Percentiles rank a stretch among this genome's conserved stretches.
phyloP scores from a whole-genome alignment of 2,113 vertebrate species.

The Struthidea cinerea region DNA sequence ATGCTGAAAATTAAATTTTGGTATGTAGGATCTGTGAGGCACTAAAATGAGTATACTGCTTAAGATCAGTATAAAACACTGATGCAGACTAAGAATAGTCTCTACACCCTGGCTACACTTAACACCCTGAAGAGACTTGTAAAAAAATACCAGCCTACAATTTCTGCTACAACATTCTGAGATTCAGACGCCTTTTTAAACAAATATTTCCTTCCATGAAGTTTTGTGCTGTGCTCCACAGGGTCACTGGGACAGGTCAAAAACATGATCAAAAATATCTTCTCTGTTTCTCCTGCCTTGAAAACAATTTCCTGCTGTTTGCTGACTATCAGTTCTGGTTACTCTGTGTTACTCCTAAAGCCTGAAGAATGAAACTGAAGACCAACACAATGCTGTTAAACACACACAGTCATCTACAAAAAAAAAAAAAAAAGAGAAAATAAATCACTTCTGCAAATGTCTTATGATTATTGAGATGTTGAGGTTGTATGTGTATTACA shows the following conservation, averaged over 20 bases:
- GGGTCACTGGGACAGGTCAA: not conserved
- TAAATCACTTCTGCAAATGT: not conserved
- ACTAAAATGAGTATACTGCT: not conserved
- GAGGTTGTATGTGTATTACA: not conserved
- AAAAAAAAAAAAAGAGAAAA: not conserved
- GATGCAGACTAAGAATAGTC: not conserved
- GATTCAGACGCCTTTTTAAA: not conserved
- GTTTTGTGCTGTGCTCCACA: not conserved
- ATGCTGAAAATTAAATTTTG: not conserved
- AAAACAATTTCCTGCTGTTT: not conserved
- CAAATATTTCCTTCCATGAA: not conserved
- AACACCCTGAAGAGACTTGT: not conserved
- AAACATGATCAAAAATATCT: not conserved
- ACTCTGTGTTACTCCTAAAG: not conserved
- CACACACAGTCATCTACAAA: not conserved
- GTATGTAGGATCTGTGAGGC: not conserved
- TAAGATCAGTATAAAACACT: not conserved
- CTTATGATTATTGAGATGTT: not conserved
- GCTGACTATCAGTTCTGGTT: not conserved
- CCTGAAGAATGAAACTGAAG: not conserved
- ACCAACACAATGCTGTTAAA: not conserved
- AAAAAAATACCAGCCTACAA: not conserved
- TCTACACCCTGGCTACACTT: not conserved
- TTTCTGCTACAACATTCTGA: not conserved
- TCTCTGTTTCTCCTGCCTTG: not conserved